A percentile compares a stretch with the other conserved stretches of the same genome.
Conservation (phyloP, 2,797 vertebrate species). For the Propithecus perrieri region DNA sequence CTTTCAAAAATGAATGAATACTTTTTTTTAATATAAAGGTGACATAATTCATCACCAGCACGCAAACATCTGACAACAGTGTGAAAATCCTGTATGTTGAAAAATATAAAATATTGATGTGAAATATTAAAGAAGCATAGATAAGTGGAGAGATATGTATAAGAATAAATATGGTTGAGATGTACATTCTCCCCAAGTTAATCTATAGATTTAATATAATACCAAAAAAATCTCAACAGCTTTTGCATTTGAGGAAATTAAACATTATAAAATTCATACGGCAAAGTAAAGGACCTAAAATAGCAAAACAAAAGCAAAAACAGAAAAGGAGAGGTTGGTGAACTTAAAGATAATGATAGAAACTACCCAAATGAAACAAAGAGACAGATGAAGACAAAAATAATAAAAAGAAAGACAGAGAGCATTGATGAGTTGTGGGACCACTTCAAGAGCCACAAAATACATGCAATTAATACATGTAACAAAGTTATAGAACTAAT, state of each 20-base stretch:
- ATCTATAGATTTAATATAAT: background rate
- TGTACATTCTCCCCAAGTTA: background rate
- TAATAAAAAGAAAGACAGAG: background rate
- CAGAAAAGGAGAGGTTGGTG: background rate
- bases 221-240: background rate
- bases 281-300: background rate
- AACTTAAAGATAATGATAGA: background rate
- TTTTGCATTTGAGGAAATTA: background rate
- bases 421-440: background rate
- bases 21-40: background rate
- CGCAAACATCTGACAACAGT: background rate
- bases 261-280: background rate
- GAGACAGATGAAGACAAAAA: background rate
- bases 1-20: background rate
- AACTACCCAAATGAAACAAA: background rate
- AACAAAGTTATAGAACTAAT: background rate
- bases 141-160: background rate
- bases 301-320: background rate
- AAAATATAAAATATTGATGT: background rate
- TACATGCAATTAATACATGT: background rate
- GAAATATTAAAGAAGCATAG: background rate
- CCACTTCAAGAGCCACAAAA: background rate
- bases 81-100: background rate
- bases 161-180: background rate
- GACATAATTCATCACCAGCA: background rate